A percentile compares a stretch with the other conserved stretches of the same genome.
Conservation (phyloP, 2,113 vertebrate species). For the Sclerurus mexicanus region DNA sequence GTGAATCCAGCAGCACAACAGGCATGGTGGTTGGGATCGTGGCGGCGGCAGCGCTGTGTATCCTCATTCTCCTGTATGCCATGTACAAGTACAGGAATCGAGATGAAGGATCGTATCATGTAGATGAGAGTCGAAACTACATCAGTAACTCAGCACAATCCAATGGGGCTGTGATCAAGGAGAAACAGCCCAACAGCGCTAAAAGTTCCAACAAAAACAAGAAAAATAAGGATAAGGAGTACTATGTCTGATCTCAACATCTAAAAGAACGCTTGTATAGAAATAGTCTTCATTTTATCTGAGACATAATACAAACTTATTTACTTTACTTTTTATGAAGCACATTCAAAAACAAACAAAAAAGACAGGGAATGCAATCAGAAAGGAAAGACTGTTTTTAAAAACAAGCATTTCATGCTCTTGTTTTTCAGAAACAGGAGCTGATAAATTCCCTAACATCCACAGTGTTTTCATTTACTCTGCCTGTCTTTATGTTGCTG, state of each 20-base stretch:
- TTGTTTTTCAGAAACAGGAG: constrained; percentile 84
- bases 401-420: constrained; percentile 81
- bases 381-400: constrained; percentile 83
- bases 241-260: constrained; percentile 93
- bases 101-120: constrained; percentile 96
- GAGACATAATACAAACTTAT: constrained; percentile 88
- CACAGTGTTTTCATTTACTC: constrained; percentile 90
- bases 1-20: constrained; percentile 95
- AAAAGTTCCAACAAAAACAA: constrained; percentile 95
- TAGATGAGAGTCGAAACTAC: constrained; percentile 99
- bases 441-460: constrained; percentile 82
- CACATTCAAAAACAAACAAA: constrained; percentile 77
- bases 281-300: constrained; percentile 94
- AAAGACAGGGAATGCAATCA: constrained; percentile 84
- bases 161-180: constrained; percentile 95
- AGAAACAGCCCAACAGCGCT: constrained; percentile 90
- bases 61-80: constrained; percentile 98
- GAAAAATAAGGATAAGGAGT: constrained; percentile 99
- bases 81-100: constrained; percentile 99
- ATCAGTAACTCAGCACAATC: constrained; percentile 99
- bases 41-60: constrained; percentile 93
- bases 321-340: constrained; percentile 88
- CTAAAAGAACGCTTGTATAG: constrained; percentile 87
- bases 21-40: constrained; percentile 99
- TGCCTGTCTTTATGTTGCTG: constrained; percentile 93